Evolutionary conservation across 2,797 vertebrate species (phyloP), one percentile per base, ranked within the genome.

Genomic region (Psittacula echo): DNA sequence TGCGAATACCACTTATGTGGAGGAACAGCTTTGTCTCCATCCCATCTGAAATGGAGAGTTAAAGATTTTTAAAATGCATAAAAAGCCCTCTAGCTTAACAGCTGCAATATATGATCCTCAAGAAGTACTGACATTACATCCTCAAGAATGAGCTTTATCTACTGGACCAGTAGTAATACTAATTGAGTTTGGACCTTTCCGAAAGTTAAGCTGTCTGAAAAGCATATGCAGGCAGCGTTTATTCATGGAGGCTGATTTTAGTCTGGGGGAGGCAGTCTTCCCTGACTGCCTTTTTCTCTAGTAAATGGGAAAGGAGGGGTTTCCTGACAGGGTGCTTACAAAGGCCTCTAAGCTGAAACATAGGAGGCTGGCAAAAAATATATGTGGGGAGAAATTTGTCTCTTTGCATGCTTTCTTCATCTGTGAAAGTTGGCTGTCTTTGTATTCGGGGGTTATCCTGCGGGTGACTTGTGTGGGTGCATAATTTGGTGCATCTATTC

Each of bases 221-320:
- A 93, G 87, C 89, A 37, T 60, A 73, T 44, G 56, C 64, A 76
- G 54, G 60, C 86, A 39, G 64, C n/a, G 47, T 91, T 94, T 94
- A 84, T 95, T 90, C 95, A 93, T 30, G 91, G 54, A 85, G 84
- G 54, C 60, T 86, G 42, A 81, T 84, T 94, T 91, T 94, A 88
- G 66, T 66, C 80, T 76, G 47, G 74, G 70, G 83, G 93, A 96
- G 73, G 88, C 83, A 90, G 77, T 85, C 74, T 85, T 93, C 83
- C 70, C 71, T 89, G 88, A 65, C 61, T 82, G 29, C 58, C 64
- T 88, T 70, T 90, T 87, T 84, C 82, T 90, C 53, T 75, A 41
- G 56, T 84, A 93, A 91, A 95, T 85, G 47, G 54, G 15, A 47
- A 95, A 93, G 94, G 83, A 94, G 90, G 86, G 11, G 51, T 88